These are phyloP conservation scores for Gobionotothen gibberifrons DNA, from an alignment of 2,797 vertebrate species.

Conservation along the genomic window DNA sequence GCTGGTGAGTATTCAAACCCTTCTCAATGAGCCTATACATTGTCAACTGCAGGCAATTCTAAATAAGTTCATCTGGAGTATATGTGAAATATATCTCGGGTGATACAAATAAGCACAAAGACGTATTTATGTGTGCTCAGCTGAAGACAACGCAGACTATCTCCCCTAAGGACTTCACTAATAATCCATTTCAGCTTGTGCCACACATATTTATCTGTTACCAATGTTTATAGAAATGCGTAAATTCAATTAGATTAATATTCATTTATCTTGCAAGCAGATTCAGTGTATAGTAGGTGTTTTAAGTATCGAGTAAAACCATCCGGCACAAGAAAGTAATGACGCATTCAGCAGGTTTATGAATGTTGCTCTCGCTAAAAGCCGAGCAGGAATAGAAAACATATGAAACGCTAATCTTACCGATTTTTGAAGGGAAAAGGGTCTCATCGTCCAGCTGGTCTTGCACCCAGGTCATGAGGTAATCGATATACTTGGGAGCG, in stretches of 20 bases:
- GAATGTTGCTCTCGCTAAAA: background rate
- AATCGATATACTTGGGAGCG: slow-evolving; percentile 98
- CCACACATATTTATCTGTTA: background rate
- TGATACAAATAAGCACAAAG: too few species aligned
- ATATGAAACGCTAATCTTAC: slow-evolving; percentile 68
- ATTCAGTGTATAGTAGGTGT: background rate
- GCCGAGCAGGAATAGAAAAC: background rate
- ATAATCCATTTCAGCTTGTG: background rate
- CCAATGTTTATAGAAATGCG: background rate
- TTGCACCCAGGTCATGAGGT: slow-evolving; percentile 99
- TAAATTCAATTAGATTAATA: slow-evolving; percentile 1
- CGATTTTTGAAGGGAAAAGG: slow-evolving; percentile 98
- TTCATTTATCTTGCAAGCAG: background rate
- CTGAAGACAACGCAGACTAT: too few species aligned
- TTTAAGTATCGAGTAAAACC: background rate
- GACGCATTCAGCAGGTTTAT: too few species aligned
- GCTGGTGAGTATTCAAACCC: slow-evolving; percentile 3
- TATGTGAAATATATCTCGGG: too few species aligned
- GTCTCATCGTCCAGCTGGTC: slow-evolving; percentile 99
- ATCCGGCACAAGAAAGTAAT: background rate
- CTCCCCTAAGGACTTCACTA: background rate
- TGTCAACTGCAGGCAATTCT: background rate
- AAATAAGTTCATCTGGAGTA: background rate
- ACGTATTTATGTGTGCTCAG: too few species aligned
- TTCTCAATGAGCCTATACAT: background rate